These are phyloP conservation scores for Tetragnatha montana DNA, from an alignment of 2,888 invertebrate species.

Conservation along the genomic window DNA sequence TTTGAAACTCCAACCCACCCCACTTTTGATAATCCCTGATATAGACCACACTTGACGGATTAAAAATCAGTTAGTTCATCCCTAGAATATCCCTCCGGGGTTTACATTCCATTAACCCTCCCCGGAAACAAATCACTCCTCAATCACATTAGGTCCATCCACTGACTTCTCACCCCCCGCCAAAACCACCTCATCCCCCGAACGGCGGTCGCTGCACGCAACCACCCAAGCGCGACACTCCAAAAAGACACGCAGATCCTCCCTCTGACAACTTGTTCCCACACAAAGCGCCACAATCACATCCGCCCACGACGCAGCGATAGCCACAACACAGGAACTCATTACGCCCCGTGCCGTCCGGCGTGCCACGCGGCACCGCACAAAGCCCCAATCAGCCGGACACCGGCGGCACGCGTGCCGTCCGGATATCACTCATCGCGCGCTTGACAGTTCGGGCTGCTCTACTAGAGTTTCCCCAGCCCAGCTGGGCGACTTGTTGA, in stretches of 20 bases:
- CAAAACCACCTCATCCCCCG: background rate
- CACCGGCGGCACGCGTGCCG: conserved; percentile 39
- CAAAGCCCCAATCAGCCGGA: conserved; percentile 52
- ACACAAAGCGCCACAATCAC: conserved; percentile 50
- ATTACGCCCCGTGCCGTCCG: conserved; percentile 54
- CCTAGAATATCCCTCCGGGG: no score
- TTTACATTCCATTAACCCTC: background rate
- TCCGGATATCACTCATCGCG: conserved; percentile 47
- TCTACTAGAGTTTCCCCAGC: conserved; percentile 20
- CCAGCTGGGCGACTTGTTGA: conserved; percentile 28
- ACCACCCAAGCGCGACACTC: background rate
- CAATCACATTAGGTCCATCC: no score
- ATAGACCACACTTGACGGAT: no score
- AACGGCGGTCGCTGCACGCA: background rate
- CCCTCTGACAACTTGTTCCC: conserved; percentile 66
- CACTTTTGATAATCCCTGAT: no score
- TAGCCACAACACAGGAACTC: conserved; percentile 65
- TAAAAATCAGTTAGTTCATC: no score
- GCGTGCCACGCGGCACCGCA: conserved; percentile 53
- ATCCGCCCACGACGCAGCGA: conserved; percentile 54
- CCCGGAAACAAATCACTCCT: background rate
- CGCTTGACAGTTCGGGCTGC: conserved; percentile 43
- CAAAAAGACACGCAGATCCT: conserved; percentile 40
- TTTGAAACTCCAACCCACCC: no score
- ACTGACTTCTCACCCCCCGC: background rate